Evolutionary conservation across 2,797 vertebrate species (phyloP), one percentile per base, ranked within the genome.

Genomic region (Myotis vivesi): DNA sequence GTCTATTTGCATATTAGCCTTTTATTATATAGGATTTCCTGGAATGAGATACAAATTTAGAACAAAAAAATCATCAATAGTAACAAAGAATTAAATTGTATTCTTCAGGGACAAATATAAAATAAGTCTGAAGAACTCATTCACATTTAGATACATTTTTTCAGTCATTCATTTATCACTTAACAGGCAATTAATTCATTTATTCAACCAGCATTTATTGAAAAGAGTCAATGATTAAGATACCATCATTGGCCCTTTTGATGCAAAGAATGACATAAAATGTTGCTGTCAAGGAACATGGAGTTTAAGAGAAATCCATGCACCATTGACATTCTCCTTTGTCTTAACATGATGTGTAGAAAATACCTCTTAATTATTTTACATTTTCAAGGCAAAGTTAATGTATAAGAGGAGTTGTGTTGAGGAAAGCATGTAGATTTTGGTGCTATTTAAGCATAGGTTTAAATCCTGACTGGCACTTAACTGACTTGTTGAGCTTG

Each of bases 21-120:
- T 59, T 59, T 59, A 59, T 28, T 59, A 28, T 59, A 59, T 59
- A 59, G 44, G 57, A 59, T 96, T 97, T 46, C 93, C 19, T 94
- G 9, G n/a, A 71, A 91, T 91, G 51, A 97, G 81, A 7, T 10
- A 25, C 64, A 51, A 36, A 69, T 49, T 53, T 90, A 69, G 30
- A 41, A 44, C 68, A 91, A 82, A 51, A 92, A 82, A 51, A 6
- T 4, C 36, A 64, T 41, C 13, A 46, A 1, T 10, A 68, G n/a
- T 80, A 83, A 64, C 7, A 81, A 79, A 72, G 25, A 57, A 75
- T 68, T 28, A 81, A 69, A 68, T 69, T 64, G 2, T 36, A 46
- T 82, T 62, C 72, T 94, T 68, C 16, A 86, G 75, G 11, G 13
- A 55, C 20, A 20, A 91, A 17, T 82, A 59, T 44, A 12, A 62